phyloP scores from a whole-genome alignment of 64 coral and sea anemone species.

The Pachyseris speciosa region DNA sequence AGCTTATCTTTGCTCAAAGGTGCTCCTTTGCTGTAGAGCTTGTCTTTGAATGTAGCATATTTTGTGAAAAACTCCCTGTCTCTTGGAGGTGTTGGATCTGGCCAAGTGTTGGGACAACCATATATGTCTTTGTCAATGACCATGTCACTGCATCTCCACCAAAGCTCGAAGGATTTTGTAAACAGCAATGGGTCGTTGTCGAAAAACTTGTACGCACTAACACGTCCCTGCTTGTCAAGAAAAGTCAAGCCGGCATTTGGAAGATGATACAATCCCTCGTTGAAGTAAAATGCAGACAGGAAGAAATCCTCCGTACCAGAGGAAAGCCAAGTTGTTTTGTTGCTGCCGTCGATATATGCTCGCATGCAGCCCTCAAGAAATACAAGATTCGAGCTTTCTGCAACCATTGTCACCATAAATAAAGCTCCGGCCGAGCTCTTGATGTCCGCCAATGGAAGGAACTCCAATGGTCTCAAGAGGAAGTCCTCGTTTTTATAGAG shows the following conservation, averaged over 20 bases:
- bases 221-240: not conserved
- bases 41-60: not conserved
- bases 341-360: conserved; percentile 40
- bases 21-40: not conserved
- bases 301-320: conserved; percentile 75
- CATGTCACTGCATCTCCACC: conserved; percentile 32
- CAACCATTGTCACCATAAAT: conserved; percentile 54
- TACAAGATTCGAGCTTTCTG: not conserved
- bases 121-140: not conserved
- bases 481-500: conserved; percentile 27
- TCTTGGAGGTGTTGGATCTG: not conserved
- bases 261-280: conserved; percentile 10
- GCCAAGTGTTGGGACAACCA: conserved; percentile 14
- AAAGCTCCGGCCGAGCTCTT: conserved; percentile 20
- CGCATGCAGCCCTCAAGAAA: conserved; percentile 63
- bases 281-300: conserved; percentile 60
- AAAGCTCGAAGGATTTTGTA: conserved; percentile 50
- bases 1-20: not conserved
- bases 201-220: conserved; percentile 63
- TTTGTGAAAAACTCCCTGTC: not conserved
- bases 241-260: conserved; percentile 6
- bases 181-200: conserved; percentile 55
- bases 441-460: conserved; percentile 14
- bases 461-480: conserved; percentile 28
- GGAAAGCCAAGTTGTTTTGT: conserved; percentile 59